These are phyloP conservation scores for Germaria angustata DNA, from an alignment of 2,888 invertebrate species.

Conservation along the genomic window DNA sequence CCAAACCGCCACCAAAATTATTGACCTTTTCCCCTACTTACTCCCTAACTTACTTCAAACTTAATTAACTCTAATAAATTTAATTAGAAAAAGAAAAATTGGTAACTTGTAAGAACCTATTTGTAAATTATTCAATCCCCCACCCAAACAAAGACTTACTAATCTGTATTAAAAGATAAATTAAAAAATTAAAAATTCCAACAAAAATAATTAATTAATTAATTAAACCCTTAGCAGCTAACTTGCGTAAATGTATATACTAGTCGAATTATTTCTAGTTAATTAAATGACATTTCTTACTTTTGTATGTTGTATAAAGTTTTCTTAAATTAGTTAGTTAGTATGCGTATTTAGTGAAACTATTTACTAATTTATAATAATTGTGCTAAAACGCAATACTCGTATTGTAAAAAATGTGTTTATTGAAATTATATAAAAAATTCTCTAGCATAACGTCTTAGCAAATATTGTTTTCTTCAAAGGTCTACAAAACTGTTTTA, in stretches of 20 bases:
- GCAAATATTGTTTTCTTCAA: neutral
- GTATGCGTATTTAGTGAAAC: slow-evolving; percentile 24
- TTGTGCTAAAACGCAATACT: neutral
- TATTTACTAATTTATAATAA: slow-evolving; percentile 46
- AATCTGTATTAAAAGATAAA: slow-evolving; percentile 13
- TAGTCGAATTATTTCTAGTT: slow-evolving; percentile 36
- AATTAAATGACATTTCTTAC: slow-evolving; percentile 8
- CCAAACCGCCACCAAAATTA: slow-evolving; percentile 28
- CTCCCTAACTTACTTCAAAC: slow-evolving; percentile 22
- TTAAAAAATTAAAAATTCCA: neutral
- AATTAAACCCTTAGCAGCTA: slow-evolving; percentile 49
- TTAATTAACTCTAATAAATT: neutral
- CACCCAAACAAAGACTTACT: slow-evolving; percentile 29
- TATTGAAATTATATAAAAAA: neutral
- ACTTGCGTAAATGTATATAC: slow-evolving; percentile 58
- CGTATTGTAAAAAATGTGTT: slow-evolving; percentile 15
- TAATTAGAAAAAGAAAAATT: slow-evolving; percentile 31
- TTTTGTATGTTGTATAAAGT: slow-evolving; percentile 41
- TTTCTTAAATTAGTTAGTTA: slow-evolving; percentile 11
- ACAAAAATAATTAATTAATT: neutral
- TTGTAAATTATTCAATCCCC: slow-evolving; percentile 10
- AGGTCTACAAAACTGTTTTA: neutral
- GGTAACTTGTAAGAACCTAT: slow-evolving; percentile 48
- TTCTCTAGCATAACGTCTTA: neutral
- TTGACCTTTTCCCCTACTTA: slow-evolving; percentile 43